A percentile compares a stretch with the other conserved stretches of the same genome.
Conservation (phyloP, 2,113 vertebrate genomes). For the Theristicus caerulescens region DNA sequence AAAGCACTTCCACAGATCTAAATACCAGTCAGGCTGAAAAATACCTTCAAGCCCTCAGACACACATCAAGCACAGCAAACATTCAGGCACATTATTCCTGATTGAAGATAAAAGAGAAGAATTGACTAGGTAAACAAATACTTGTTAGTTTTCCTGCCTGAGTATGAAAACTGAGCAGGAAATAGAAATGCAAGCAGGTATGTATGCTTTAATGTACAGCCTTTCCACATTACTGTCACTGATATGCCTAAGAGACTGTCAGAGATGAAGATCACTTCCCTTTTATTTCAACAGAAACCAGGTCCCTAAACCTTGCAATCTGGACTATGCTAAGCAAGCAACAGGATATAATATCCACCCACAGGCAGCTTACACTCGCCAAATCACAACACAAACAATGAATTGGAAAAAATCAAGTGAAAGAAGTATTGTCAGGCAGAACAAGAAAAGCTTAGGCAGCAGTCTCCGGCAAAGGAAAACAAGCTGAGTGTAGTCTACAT, state of each 20-base stretch:
- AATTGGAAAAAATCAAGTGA: slow-evolving; percentile 28
- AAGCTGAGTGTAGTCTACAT: slow-evolving; percentile 24
- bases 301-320: not conserved
- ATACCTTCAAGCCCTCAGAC: not conserved
- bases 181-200: not conserved
- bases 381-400: slow-evolving; percentile 30
- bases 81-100: not conserved
- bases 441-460: slow-evolving; percentile 46
- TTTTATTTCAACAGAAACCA: not conserved
- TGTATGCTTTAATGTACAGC: not conserved
- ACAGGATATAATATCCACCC: slow-evolving; percentile 3
- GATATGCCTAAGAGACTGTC: not conserved
- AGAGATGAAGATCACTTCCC: not conserved
- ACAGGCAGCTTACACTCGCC: not conserved
- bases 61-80: not conserved
- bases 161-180: not conserved
- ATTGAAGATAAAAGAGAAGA: not conserved
- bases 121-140: not conserved
- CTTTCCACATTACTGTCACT: not conserved
- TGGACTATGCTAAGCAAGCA: not conserved
- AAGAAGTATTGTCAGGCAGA: slow-evolving; percentile 37
- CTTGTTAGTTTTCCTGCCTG: not conserved
- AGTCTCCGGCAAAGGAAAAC: slow-evolving; percentile 36
- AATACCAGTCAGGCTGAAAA: slow-evolving; percentile 34
- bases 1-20: not conserved